Base-by-base conservation (phyloP, 2,888 invertebrate genomes). In the Zelleria hepariella region DNA sequence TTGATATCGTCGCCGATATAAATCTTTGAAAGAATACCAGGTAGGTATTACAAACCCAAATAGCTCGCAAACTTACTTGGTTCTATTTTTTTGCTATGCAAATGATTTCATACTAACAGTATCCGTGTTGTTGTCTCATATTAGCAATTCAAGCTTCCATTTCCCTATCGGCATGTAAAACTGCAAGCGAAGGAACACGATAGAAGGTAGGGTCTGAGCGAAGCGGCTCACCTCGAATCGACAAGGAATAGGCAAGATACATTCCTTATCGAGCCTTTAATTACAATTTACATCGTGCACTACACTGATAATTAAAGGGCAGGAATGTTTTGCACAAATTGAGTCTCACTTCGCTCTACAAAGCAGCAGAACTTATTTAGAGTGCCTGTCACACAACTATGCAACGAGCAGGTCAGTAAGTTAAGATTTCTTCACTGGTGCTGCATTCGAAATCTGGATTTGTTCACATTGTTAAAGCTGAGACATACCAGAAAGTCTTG, bases 291-390 rank as follows among this genome's bases (percentile, higher is more conserved):
- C 68, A 68, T 69, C 69, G 66, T 70, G 70, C 63, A 65, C 32
- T 42, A 51, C 68, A 66, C 67, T 66, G 67, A 74, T 74, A 72
- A 70, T 73, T 74, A 77, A 51, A 76, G 78, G 78, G 73, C 74
- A 73, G 75, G 79, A 78, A 79, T 82, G 80, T 73, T 68, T 68
- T 62, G 67, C 65, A 77, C 76, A 81, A 82, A 83, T 80, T 77
- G 74, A 73, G 74, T 69, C 69, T 77, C 75, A 48, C 57, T 47
- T 48, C 23, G 18, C 55, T n/a, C 32, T 42, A 42, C 32, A 42
- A 42, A 3, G 10, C 21, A n/a, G 15, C 32, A 42, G 32, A 15
- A 42, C 32, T 42, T 42, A 26, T 26, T 26, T 26, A 42, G 32
- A 10, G 32, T 42, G 32, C 32, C 32, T 42, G 10, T 42, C 32